Percentiles rank a stretch among this genome's conserved stretches.
These are phyloP conservation scores for Scomber japonicus DNA, from an alignment of 2,113 vertebrate species.

Conservation along the genomic window DNA sequence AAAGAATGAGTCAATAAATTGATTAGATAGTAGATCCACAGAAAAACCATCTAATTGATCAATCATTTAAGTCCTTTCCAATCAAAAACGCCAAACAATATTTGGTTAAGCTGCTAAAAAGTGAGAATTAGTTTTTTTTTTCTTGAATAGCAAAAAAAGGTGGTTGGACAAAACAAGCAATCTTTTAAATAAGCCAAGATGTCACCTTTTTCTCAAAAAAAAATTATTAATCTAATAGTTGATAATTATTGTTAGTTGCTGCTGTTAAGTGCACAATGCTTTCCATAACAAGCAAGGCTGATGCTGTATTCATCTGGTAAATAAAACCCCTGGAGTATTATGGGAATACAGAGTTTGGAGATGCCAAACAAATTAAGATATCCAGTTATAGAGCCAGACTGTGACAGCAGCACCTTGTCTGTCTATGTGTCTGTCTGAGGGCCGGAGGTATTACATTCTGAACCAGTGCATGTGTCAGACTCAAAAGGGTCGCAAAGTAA, in stretches of 20 bases:
- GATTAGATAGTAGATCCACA: neutral
- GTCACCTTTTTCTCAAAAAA: neutral
- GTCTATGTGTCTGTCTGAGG: constrained; percentile 14
- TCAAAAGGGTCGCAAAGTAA: neutral
- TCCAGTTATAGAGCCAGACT: constrained; percentile 25
- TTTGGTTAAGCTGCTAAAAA: too few relatives aligned
- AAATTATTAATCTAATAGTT: neutral
- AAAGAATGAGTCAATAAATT: neutral
- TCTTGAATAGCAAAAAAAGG: neutral
- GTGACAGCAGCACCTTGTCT: constrained; percentile 10
- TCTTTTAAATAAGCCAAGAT: neutral
- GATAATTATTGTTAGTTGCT: neutral
- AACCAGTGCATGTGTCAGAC: constrained; percentile 2
- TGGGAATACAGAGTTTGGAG: neutral
- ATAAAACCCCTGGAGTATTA: constrained; percentile 10
- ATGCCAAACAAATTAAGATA: constrained; percentile 33
- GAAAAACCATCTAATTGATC: neutral
- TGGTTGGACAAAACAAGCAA: neutral
- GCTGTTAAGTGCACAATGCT: neutral
- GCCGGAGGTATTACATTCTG: constrained; percentile 12
- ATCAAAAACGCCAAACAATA: too few relatives aligned
- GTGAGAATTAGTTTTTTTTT: neutral
- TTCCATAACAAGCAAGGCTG: neutral
- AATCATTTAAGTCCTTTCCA: too few relatives aligned
- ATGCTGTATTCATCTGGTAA: constrained; percentile 13